Percentiles rank a stretch among this genome's conserved stretches.
phyloP scores from a whole-genome alignment of 2,888 invertebrate species.

The Drosophila paranaensis region DNA sequence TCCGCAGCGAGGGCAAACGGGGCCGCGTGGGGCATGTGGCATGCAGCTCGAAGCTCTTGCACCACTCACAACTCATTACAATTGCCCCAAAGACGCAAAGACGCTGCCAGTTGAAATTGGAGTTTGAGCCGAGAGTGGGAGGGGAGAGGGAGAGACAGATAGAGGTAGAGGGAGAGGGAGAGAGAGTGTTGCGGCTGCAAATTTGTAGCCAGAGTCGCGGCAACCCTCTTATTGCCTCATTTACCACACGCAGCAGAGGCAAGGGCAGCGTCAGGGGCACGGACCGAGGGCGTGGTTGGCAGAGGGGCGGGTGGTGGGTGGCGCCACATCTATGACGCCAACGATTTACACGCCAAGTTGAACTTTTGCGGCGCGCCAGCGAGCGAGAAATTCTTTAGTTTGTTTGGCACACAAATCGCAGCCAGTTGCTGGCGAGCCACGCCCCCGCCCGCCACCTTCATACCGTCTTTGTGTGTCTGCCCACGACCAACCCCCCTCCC shows the following conservation, averaged over 20 bases:
- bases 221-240: conserved; percentile 57
- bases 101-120: conserved; percentile 14
- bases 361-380: conserved; percentile 43
- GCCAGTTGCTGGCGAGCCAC: conserved; percentile 24
- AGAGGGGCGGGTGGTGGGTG: conserved; percentile 21
- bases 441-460: neutral
- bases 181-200: conserved; percentile 17
- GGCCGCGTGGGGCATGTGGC: conserved; percentile 7
- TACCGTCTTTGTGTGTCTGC: neutral
- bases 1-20: conserved; percentile 16
- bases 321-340: conserved; percentile 54
- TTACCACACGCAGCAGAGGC: conserved; percentile 37
- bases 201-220: conserved; percentile 27
- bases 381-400: conserved; percentile 34
- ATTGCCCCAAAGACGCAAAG: conserved; percentile 41
- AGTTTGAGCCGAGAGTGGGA: neutral
- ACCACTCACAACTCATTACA: conserved; percentile 43
- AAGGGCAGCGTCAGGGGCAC: neutral
- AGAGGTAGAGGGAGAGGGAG: neutral
- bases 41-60: conserved; percentile 17
- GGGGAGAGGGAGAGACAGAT: neutral
- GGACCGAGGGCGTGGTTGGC: neutral
- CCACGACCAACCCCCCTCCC: neutral
- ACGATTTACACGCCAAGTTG: conserved; percentile 60
- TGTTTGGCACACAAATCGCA: conserved; percentile 40